Evolutionary conservation across 2,888 invertebrate genomes (phyloP).

Genomic region (Eristalinus aeneus): DNA sequence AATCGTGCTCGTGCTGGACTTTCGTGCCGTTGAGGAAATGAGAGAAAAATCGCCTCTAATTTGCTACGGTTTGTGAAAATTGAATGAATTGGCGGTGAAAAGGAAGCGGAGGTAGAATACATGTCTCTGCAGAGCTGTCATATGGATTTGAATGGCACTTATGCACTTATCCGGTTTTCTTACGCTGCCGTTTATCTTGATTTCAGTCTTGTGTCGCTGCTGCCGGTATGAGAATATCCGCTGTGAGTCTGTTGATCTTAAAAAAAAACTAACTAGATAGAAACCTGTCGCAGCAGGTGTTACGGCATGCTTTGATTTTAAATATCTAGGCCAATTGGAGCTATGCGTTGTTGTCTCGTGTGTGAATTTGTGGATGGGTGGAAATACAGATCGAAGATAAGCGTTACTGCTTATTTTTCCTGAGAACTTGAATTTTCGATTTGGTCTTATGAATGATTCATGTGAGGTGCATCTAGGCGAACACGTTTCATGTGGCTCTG

Average conservation of each 20-base stretch:
- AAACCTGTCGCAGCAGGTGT: slow-evolving; percentile 17
- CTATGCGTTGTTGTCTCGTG: background rate
- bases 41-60: slow-evolving; percentile 40
- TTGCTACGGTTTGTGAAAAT: slow-evolving; percentile 21
- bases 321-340: slow-evolving; percentile 30
- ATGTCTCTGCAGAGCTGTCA: background rate
- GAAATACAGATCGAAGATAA: background rate
- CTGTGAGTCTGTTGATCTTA: background rate
- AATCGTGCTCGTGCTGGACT: background rate
- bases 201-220: background rate
- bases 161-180: slow-evolving; percentile 56
- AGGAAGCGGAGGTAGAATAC: slow-evolving; percentile 13
- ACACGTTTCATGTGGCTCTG: background rate
- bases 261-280: background rate
- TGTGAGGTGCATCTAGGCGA: background rate
- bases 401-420: background rate
- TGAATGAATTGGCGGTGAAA: slow-evolving; percentile 23
- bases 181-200: background rate
- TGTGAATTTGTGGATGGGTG: background rate
- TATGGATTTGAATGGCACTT: slow-evolving; percentile 40
- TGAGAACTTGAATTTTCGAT: background rate
- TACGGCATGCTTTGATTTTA: slow-evolving; percentile 23
- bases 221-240: background rate
- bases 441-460: background rate
- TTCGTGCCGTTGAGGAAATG: slow-evolving; percentile 34